A percentile compares a stretch with the other conserved stretches of the same genome.
phyloP scores from a whole-genome alignment of 2,113 vertebrate genomes.

The Callaeas wilsoni region DNA sequence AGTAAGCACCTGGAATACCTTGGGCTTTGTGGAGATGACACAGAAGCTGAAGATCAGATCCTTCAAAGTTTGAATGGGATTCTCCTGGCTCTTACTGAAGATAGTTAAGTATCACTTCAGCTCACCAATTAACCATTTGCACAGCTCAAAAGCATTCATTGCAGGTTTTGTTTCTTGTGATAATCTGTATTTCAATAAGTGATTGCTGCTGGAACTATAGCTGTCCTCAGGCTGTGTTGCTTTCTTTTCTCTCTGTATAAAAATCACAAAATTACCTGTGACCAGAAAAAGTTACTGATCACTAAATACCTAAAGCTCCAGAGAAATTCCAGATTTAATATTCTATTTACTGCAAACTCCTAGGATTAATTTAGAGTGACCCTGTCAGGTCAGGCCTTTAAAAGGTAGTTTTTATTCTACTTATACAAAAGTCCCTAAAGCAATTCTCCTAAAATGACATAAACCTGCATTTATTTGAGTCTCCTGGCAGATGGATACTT shows the following conservation, averaged over 20 bases:
- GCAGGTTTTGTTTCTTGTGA: background rate
- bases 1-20: conserved; percentile 57
- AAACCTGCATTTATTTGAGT: background rate
- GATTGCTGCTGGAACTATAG: background rate
- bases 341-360: background rate
- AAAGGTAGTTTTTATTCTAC: background rate
- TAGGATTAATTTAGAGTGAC: background rate
- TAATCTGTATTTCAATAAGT: background rate
- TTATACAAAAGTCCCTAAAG: background rate
- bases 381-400: background rate
- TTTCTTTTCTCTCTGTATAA: background rate
- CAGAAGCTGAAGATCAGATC: conserved; percentile 43
- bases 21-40: background rate
- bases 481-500: background rate
- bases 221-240: background rate
- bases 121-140: background rate
- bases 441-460: background rate
- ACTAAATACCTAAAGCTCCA: background rate
- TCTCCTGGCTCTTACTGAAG: conserved; percentile 62
- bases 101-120: conserved; percentile 64
- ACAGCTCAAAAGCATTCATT: background rate
- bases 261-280: background rate
- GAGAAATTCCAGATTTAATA: background rate
- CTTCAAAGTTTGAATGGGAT: conserved; percentile 56
- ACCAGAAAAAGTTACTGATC: background rate